Evolutionary conservation across 2,797 vertebrate species (phyloP), one percentile per base, ranked within the genome.

Genomic region (Muraenolepis orangiensis): DNA sequence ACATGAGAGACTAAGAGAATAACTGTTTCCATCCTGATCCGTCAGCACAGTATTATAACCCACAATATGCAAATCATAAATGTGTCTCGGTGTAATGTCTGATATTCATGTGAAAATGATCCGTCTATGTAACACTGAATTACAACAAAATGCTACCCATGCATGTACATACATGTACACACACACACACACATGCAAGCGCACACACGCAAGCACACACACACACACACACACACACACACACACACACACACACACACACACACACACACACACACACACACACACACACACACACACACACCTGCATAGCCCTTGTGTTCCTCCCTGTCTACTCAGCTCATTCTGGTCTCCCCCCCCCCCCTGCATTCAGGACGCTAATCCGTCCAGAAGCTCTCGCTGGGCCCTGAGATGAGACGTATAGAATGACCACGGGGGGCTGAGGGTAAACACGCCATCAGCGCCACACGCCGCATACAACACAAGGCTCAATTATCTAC

Each of bases 371-470:
- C n/a, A n/a, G 69, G 76, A 82, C 72, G 61, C 72, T 30, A 82
- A 81, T 77, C 72, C 73, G 36, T 70, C 77, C 75, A 74, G 72
- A 79, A 67, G 73, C 70, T 76, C 73, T 80, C 76, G 72, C 73
- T 76, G 38, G 23, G 70, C 57, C 40, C 77, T 78, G 77, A 80
- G 83, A 88, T 70, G 72, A 81, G 79, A 81, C 29, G 10, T 40
- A 74, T 66, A 75, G 30, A 36, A 81, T n/a, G n/a, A n/a, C n/a
- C n/a, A 40, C 66, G 64, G 72, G 75, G 69, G n/a, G 31, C 38
- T 78, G 66, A 71, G 61, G 76, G 82, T 78, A 82, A 80, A 81
- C 85, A 81, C 81, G 74, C 67, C 74, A 82, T 74, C 73, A 72
- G 80, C 77, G 72, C 69, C 70, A 68, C 72, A 78, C 67, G 72